A percentile compares a stretch with the other conserved stretches of the same genome.
Conservation (phyloP, 2,113 vertebrate genomes). For the Mola mola region DNA sequence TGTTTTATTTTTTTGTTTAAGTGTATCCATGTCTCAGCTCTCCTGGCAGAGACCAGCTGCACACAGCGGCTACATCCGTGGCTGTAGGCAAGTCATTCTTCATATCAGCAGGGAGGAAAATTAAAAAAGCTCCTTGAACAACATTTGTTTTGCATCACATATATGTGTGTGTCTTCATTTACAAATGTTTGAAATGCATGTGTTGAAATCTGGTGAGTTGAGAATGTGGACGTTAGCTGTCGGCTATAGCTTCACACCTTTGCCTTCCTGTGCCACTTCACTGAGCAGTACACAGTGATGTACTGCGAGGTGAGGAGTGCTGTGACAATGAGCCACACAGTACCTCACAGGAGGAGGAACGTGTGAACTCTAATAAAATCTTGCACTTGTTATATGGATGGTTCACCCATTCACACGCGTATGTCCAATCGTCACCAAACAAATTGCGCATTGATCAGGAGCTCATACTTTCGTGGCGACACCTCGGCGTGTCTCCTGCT, state of each 20-base stretch:
- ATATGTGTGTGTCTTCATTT: conserved; percentile 11
- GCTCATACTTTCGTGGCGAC: too few relatives aligned
- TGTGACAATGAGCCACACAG: conserved; percentile 23
- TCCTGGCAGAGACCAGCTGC: conserved; percentile 33
- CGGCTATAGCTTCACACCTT: conserved; percentile 17
- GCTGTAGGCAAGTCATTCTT: conserved; percentile 40
- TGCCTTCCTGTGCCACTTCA: conserved; percentile 3
- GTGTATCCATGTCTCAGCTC: conserved; percentile 15
- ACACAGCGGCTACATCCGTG: conserved; percentile 24
- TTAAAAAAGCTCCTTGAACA: conserved; percentile 15
- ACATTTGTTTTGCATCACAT: conserved; percentile 23
- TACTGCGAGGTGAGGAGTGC: conserved; percentile 9
- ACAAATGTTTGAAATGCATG: conserved; percentile 2
- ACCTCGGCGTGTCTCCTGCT: too few relatives aligned
- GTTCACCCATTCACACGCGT: too few relatives aligned
- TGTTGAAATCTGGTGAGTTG: conserved; percentile 14
- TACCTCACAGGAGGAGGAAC: background rate
- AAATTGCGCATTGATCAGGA: too few relatives aligned
- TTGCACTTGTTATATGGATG: too few relatives aligned
- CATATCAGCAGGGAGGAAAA: conserved; percentile 53
- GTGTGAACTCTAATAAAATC: too few relatives aligned
- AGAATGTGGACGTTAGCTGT: conserved; percentile 11
- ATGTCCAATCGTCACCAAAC: too few relatives aligned
- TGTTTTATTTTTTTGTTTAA: conserved; percentile 19
- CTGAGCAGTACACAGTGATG: conserved; percentile 28